Conservation (phyloP, 2,113 vertebrate genomes). For the Proterorhinus semilunaris region DNA sequence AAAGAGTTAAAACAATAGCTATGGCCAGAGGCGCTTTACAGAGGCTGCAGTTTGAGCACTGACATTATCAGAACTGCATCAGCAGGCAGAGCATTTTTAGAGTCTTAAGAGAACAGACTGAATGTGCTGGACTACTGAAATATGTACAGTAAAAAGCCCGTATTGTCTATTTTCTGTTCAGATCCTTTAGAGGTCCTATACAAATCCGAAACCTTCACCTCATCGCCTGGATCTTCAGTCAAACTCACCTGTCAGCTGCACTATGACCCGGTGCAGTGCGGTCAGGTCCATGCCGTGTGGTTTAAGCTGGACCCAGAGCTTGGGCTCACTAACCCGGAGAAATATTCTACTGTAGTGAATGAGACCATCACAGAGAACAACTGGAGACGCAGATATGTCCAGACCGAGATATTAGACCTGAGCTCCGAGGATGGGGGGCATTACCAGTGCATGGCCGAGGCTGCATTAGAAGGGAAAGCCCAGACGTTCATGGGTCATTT, state of each 20-base stretch:
- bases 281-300: constrained; percentile 5
- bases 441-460: constrained; percentile 40
- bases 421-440: accelerated
- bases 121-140: too few species aligned
- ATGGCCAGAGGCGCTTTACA: too few species aligned
- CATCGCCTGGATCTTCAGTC: constrained; percentile 19
- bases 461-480: accelerated
- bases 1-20: too few species aligned
- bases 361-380: background rate
- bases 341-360: constrained; percentile 43
- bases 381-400: constrained; percentile 18
- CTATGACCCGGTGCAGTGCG: accelerated
- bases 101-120: too few species aligned
- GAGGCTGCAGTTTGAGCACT: too few species aligned
- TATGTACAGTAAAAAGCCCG: too few species aligned
- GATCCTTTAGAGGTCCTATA: background rate
- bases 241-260: constrained; percentile 12
- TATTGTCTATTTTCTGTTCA: constrained; percentile 8
- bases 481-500: constrained; percentile 25
- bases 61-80: too few species aligned
- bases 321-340: constrained; percentile 21
- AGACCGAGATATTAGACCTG: constrained; percentile 40
- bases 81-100: too few species aligned
- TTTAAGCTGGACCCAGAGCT: accelerated
- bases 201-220: accelerated